phyloP scores from a whole-genome alignment of 2,888 invertebrate genomes.

The Limnephilus auricula region DNA sequence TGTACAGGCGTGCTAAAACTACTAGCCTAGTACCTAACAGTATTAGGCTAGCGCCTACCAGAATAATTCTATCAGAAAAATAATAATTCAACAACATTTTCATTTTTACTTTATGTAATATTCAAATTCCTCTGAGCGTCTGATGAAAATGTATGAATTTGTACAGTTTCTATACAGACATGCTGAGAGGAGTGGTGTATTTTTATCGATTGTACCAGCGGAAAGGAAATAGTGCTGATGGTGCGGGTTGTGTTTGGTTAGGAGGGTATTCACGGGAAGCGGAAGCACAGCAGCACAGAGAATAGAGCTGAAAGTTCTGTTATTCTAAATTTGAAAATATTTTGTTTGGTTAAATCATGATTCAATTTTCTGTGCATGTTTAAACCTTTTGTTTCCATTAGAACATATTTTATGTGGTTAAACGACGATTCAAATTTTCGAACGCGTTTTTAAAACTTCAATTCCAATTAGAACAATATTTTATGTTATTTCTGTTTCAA shows the following conservation, averaged over 20 bases:
- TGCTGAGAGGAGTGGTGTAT: slow-evolving; percentile 42
- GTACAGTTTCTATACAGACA: slow-evolving; percentile 8
- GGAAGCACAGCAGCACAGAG: neutral
- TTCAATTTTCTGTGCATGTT: neutral
- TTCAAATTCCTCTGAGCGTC: neutral
- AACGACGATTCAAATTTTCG: neutral
- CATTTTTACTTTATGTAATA: neutral
- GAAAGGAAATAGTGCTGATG: slow-evolving; percentile 64
- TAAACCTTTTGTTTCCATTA: neutral
- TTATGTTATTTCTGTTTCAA: no score
- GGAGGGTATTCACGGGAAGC: slow-evolving; percentile 44
- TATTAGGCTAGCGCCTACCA: neutral
- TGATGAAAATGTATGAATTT: slow-evolving; percentile 21
- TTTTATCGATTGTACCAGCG: slow-evolving; percentile 63
- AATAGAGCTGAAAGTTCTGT: neutral
- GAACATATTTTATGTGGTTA: neutral
- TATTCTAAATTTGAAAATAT: neutral
- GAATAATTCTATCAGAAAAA: neutral
- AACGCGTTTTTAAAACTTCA: neutral
- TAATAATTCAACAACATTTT: neutral
- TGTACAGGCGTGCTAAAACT: neutral
- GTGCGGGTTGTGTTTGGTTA: slow-evolving; percentile 62
- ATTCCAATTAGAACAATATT: neutral
- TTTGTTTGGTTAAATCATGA: neutral
- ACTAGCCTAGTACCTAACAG: neutral